phyloP scores from a whole-genome alignment of 2,888 invertebrate genomes.

The Tenthredo livida region DNA sequence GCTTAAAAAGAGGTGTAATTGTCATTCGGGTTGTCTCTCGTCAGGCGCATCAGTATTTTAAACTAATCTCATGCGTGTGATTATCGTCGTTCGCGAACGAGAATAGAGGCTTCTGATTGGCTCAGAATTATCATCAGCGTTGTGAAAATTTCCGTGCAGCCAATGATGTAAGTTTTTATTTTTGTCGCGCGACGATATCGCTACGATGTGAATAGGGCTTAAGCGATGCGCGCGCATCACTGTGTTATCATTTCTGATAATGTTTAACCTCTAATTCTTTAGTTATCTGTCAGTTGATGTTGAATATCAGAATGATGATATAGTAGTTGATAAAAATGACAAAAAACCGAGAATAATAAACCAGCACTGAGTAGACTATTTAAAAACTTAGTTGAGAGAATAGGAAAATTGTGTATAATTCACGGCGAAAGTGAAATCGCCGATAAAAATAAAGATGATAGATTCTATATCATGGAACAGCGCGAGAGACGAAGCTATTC shows the following conservation, averaged over 20 bases:
- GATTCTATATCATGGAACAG: constrained; percentile 71
- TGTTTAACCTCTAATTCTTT: background rate
- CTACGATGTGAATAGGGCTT: background rate
- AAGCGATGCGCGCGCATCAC: background rate
- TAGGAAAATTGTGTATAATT: background rate
- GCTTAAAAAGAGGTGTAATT: too few species aligned
- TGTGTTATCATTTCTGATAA: constrained; percentile 16
- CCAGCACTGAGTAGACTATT: background rate
- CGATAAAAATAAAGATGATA: constrained; percentile 69
- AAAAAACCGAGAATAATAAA: background rate
- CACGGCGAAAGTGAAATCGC: background rate
- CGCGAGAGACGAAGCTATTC: constrained; percentile 72
- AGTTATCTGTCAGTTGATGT: background rate
- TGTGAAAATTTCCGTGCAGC: background rate
- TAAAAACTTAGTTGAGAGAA: background rate
- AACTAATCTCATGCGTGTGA: too few species aligned
- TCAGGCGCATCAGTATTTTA: too few species aligned
- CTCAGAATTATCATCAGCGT: background rate
- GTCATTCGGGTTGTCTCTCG: too few species aligned
- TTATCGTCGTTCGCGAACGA: background rate
- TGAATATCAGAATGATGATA: background rate
- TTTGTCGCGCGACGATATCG: background rate
- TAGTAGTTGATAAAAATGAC: background rate
- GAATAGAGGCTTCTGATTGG: background rate
- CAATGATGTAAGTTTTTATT: background rate